Evolutionary conservation across 2,888 invertebrate genomes (phyloP).

Genomic region (Pterostichus madidus): DNA sequence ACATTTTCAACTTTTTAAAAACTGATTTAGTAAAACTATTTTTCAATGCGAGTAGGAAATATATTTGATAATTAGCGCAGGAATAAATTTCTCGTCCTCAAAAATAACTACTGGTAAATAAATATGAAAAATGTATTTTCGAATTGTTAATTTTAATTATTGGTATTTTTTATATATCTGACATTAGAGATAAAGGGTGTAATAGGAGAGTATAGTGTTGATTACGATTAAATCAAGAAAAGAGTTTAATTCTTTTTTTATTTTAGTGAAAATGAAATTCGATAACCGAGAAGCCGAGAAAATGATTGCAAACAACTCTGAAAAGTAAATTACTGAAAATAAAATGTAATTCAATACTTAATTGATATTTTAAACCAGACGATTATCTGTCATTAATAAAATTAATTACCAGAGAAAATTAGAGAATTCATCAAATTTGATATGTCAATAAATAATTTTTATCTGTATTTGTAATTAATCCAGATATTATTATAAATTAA

Average conservation of each 20-base stretch:
- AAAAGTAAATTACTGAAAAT: slow-evolving; percentile 11
- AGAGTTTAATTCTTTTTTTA: slow-evolving; percentile 23
- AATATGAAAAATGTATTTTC: too few relatives aligned
- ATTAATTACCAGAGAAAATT: slow-evolving; percentile 39
- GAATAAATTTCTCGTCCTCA: too few relatives aligned
- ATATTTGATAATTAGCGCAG: too few relatives aligned
- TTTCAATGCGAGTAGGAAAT: too few relatives aligned
- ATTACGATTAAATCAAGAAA: not conserved
- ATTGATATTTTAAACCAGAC: slow-evolving; percentile 42
- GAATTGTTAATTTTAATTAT: too few relatives aligned
- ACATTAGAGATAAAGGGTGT: not conserved
- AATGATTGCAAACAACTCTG: slow-evolving; percentile 26
- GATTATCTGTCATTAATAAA: slow-evolving; percentile 52
- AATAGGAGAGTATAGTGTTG: not conserved
- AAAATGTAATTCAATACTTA: slow-evolving; percentile 33
- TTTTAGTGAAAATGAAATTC: slow-evolving; percentile 31
- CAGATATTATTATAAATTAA: not conserved
- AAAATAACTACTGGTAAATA: too few relatives aligned
- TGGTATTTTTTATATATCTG: not conserved
- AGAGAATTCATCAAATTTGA: not conserved
- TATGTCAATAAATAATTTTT: slow-evolving; percentile 11
- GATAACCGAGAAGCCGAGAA: slow-evolving; percentile 21
- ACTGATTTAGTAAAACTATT: too few relatives aligned
- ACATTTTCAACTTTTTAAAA: too few relatives aligned
- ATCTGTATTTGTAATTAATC: not conserved